Percentiles rank a stretch among this genome's conserved stretches.
Evolutionary conservation across 2,113 vertebrate genomes (phyloP).

Genomic region (Peromyscus leucopus): DNA sequence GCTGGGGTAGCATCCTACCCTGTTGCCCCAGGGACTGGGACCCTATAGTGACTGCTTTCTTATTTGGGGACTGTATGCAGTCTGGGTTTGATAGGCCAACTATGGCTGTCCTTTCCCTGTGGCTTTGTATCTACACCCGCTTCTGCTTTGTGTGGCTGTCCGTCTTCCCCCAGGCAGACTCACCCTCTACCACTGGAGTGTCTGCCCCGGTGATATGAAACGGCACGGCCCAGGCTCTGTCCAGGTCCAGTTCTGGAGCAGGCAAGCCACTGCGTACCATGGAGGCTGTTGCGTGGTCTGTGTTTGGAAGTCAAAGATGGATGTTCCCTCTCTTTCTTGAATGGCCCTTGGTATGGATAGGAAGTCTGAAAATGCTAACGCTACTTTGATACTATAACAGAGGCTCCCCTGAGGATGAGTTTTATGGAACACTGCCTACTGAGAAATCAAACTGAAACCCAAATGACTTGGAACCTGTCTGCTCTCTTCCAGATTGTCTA

Average conservation of each 20-base stretch:
- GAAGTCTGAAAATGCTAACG: neutral
- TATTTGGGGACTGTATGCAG: accelerated
- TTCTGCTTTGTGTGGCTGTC: neutral
- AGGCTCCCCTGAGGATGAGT: neutral
- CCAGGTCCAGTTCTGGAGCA: neutral
- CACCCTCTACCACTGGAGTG: accelerated
- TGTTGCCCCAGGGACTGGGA: accelerated
- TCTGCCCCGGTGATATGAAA: neutral
- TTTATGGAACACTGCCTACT: accelerated
- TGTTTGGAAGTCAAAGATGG: neutral
- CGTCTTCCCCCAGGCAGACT: neutral
- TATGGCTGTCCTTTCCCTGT: accelerated
- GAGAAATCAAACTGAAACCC: neutral
- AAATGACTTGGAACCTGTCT: accelerated
- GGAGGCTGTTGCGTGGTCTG: too few species aligned
- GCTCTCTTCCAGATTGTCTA: too few species aligned
- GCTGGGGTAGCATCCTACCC: too few species aligned
- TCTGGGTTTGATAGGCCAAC: neutral
- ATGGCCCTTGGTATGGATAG: neutral
- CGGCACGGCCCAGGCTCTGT: neutral
- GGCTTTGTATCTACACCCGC: neutral
- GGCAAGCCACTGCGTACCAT: too few species aligned
- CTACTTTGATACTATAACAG: neutral
- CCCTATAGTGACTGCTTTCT: neutral
- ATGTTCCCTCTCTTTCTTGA: neutral